Evolutionary conservation across 2,797 vertebrate species (phyloP).

Genomic region (Tokudaia tokunoshimensis): DNA sequence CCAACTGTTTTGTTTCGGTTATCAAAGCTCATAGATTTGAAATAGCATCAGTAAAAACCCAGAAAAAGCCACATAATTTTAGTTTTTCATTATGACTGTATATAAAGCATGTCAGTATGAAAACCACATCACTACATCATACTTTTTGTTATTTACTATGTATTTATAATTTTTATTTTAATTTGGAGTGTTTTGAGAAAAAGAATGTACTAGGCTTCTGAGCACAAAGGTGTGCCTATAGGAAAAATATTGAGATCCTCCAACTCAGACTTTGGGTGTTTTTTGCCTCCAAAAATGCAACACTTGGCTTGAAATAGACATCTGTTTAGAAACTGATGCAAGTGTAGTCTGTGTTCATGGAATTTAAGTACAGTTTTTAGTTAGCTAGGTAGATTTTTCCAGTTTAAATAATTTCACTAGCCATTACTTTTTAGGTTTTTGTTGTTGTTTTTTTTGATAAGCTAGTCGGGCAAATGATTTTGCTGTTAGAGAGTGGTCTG

Average conservation of each 20-base stretch:
- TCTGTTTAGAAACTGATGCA: conserved; percentile 72
- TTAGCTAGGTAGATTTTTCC: conserved; percentile 75
- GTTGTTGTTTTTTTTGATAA: conserved; percentile 72
- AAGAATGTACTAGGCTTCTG: conserved; percentile 24
- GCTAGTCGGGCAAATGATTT: conserved; percentile 69
- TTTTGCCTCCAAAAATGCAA: conserved; percentile 48
- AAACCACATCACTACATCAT: conserved; percentile 63
- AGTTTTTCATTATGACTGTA: conserved; percentile 81
- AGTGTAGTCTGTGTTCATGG: conserved; percentile 66
- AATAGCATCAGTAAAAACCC: conserved; percentile 80
- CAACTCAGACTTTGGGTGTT: conserved; percentile 53
- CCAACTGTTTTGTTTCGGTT: conserved; percentile 88
- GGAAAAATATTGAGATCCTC: conserved; percentile 50
- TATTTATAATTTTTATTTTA: conserved; percentile 64
- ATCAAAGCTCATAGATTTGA: conserved; percentile 81
- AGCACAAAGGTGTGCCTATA: conserved; percentile 44
- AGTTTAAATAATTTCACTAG: conserved; percentile 78
- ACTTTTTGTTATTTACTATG: conserved; percentile 65
- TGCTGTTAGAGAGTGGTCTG: conserved; percentile 61
- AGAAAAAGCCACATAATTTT: conserved; percentile 73
- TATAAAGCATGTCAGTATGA: conserved; percentile 81
- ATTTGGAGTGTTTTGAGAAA: conserved; percentile 55
- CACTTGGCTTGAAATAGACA: conserved; percentile 59
- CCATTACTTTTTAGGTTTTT: conserved; percentile 67
- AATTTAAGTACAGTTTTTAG: conserved; percentile 76